Evolutionary conservation across 2,113 vertebrate species (phyloP), one percentile per base, ranked within the genome.

Genomic region (Rhynchopsitta pachyrhyncha): DNA sequence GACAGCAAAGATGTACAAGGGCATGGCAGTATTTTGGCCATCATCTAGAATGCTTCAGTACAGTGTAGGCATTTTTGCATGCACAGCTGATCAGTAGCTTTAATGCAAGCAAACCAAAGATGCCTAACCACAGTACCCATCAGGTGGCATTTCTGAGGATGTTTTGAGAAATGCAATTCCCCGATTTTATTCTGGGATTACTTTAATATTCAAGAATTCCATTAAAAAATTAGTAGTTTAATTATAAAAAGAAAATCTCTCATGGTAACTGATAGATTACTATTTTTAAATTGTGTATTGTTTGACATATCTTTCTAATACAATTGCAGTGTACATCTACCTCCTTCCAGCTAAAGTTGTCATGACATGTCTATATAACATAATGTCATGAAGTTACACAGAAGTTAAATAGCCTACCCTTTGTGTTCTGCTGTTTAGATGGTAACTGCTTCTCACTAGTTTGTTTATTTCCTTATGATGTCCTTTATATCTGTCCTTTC

Each of bases 401-500:
- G 62, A 83, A n/a, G 44, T 37, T 42, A 50, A 33, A 22, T 57
- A 67, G 80, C 27, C 71, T 64, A 73, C 82, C 23, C 35, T 81
- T 39, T 50, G 63, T 53, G 50, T 76, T 86, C 41, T 60, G 84
- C 18, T 84, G 8, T 70, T 50, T 44, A 28, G 91, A 76, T 19
- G 82, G 47, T 4, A 83, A 92, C 49, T 98, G 59, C 89, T 83
- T 97, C 59, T 95, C 10, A 83, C 95, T 73, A 97, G 68, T 82
- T 96, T 98, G 33, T 97, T 97, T 22, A 99, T 96, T 95, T 98
- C 98, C 47, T 97, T 47, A 98, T 91, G 82, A 98, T 85, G 5
- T 33, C 94, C 77, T 96, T 98, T 25, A 98, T 69, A 44, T 98
- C 91, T 86, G 97, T 91, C 24, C 94, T 53, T 11, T 97, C 93